Evolutionary conservation across 35 echinoderm and acorn worm genomes (phyloP), one percentile per base, ranked within the genome.

Genomic region (Ophioderma brevispina): DNA sequence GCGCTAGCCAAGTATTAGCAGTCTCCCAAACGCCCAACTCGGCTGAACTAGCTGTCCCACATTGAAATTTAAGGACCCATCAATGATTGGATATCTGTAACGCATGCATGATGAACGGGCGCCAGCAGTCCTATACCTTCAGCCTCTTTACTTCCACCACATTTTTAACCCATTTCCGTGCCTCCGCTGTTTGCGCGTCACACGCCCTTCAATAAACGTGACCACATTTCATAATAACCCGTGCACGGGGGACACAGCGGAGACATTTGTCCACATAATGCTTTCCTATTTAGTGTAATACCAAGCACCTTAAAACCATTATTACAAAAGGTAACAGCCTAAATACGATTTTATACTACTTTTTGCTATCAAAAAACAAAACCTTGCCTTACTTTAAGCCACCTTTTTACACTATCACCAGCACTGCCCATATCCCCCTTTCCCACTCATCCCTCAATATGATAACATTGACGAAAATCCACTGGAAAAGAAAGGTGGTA

Each of bases 21-120:
- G 83, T 33, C 13, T 46, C 46, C 42, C 50, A n/a, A n/a, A n/a
- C n/a, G n/a, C 31, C 32, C 78, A 2, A 5, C 78, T 80, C 5
- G 78, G 88, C 2, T 42, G 43, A 37, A n/a, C n/a, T n/a, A 90
- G n/a, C 46, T 15, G 79, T 80, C 36, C 38, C 64, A 55, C 88
- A 90, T 13, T 82, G 43, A 75, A 90, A 90, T 13, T 56, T 21
- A 0, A 82, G 56, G 37, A 34, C 88, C 88, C 1, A 82, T 82
- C 1, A 83, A 0, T 0, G 79, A 82, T 31, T 82, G 88, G 21
- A 90, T 4, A 0, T 38, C 18, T 11, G 38, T 31, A 32, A 75
- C 28, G 18, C 31, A n/a, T 1, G 42, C n/a, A 25, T 30, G 10
- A 15, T n/a, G n/a, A n/a, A 3, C 59, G 15, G n/a, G 59, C 59